Evolutionary conservation across 2,113 vertebrate genomes (phyloP).

Genomic region (Phasianus colchicus): DNA sequence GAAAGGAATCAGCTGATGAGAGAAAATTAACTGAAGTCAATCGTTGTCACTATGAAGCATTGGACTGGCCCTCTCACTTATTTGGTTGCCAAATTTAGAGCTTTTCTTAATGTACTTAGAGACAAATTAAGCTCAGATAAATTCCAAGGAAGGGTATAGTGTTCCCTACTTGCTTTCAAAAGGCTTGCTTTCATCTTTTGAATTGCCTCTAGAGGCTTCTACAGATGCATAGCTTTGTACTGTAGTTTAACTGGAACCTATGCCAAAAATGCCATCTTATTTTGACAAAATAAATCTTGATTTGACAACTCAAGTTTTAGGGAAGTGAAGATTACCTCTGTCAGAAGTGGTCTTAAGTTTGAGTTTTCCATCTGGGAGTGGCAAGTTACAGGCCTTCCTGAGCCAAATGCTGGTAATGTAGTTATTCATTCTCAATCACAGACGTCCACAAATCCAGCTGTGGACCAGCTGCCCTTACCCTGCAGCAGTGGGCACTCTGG

Average conservation of each 20-base stretch:
- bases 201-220: slow-evolving; percentile 18
- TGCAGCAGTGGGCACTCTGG: background rate
- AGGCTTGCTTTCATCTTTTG: background rate
- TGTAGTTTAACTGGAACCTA: background rate
- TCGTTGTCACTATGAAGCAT: background rate
- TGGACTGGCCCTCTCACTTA: slow-evolving; percentile 2
- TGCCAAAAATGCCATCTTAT: background rate
- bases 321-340: background rate
- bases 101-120: background rate
- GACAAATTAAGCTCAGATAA: background rate
- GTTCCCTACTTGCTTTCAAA: background rate
- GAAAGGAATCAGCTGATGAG: background rate
- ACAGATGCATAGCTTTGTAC: background rate
- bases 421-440: background rate
- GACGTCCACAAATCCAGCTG: background rate
- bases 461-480: background rate
- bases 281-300: background rate
- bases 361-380: background rate
- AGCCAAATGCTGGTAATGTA: background rate
- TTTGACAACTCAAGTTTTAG: background rate
- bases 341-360: background rate
- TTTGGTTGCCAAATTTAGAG: background rate
- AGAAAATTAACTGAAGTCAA: background rate
- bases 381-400: background rate
- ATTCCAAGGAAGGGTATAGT: background rate